These are phyloP conservation scores for Eucera pruinosa DNA, from an alignment of 2,888 invertebrate species.

Conservation along the genomic window DNA sequence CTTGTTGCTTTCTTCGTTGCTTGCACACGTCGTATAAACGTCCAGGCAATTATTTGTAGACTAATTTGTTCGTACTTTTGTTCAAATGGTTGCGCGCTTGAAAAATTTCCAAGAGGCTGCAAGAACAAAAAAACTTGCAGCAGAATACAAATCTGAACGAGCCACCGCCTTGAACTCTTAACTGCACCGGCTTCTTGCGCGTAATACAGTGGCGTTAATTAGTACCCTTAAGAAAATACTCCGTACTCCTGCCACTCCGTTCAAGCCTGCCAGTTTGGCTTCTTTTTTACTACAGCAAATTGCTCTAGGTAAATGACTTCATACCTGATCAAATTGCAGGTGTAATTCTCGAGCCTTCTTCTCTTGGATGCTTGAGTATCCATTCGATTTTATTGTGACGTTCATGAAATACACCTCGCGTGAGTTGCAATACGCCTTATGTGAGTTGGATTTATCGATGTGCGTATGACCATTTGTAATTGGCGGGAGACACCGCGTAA, in stretches of 20 bases:
- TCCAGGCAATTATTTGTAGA: slow-evolving; percentile 44
- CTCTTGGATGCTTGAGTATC: neutral
- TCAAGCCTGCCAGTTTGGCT: slow-evolving; percentile 35
- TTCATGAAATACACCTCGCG: slow-evolving; percentile 1
- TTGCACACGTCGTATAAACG: slow-evolving; percentile 20
- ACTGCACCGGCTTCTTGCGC: slow-evolving; percentile 64
- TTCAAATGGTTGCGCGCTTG: neutral
- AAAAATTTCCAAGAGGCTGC: slow-evolving; percentile 15
- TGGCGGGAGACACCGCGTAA: slow-evolving; percentile 14
- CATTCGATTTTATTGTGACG: slow-evolving; percentile 34
- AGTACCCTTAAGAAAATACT: slow-evolving; percentile 69
- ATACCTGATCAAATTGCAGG: slow-evolving; percentile 59
- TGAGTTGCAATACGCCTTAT: no score
- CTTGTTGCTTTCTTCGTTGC: slow-evolving; percentile 5
- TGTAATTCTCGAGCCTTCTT: neutral
- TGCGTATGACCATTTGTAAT: slow-evolving; percentile 18
- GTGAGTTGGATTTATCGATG: slow-evolving; percentile 22
- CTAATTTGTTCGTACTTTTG: slow-evolving; percentile 33
- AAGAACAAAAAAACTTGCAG: neutral
- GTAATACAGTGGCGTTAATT: slow-evolving; percentile 75
- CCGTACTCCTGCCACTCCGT: slow-evolving; percentile 34
- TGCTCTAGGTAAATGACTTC: slow-evolving; percentile 63
- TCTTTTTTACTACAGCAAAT: slow-evolving; percentile 51
- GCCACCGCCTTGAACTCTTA: slow-evolving; percentile 32
- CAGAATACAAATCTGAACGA: slow-evolving; percentile 36